Conservation (phyloP, 1,140 invertebrate species). For the Sitobion miscanthi region DNA sequence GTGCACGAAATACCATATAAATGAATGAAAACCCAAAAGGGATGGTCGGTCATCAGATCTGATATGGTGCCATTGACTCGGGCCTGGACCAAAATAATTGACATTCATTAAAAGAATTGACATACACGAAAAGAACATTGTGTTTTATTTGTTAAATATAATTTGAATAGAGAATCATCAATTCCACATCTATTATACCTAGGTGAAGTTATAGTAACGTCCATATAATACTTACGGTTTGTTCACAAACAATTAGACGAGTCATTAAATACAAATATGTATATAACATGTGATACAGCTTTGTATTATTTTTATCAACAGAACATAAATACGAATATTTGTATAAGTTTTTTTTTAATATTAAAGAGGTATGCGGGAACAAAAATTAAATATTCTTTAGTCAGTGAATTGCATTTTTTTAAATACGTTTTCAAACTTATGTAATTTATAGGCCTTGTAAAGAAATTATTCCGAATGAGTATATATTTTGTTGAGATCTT, state of each 20-base stretch:
- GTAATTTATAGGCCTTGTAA: neutral
- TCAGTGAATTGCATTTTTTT: neutral
- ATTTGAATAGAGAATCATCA: neutral
- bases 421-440: neutral
- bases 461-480: neutral
- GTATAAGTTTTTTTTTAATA: too few species aligned
- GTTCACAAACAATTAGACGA: neutral
- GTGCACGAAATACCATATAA: slow-evolving; percentile 25
- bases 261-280: neutral
- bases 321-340: too few species aligned
- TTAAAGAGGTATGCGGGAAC: too few species aligned
- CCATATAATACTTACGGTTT: neutral
- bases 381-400: neutral
- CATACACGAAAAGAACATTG: neutral
- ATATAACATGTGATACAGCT: neutral
- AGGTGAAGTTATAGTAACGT: neutral
- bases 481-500: neutral
- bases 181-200: too few species aligned
- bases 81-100: neutral
- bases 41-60: neutral
- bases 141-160: neutral
- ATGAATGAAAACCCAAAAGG: neutral
- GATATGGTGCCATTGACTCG: neutral
- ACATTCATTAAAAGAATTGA: neutral
- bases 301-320: neutral